These are phyloP conservation scores for Macquaria australasica DNA, from an alignment of 2,113 vertebrate genomes.

Conservation along the genomic window DNA sequence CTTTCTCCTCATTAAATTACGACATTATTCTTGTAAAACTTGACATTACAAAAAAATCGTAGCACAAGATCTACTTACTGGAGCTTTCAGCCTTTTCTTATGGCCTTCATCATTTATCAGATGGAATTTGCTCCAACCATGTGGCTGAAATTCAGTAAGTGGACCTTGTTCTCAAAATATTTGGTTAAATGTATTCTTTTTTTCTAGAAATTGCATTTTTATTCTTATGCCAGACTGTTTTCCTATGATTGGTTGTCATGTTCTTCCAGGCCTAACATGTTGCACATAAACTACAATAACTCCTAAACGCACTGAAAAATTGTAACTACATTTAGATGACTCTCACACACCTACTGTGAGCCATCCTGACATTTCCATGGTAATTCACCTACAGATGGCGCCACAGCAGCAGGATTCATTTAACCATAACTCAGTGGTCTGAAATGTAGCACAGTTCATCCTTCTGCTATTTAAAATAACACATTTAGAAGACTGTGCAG, in stretches of 20 bases:
- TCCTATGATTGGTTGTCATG: neutral
- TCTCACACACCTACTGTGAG: neutral
- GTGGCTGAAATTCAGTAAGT: no score
- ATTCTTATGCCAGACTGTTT: neutral
- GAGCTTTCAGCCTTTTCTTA: neutral
- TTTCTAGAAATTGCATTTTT: neutral
- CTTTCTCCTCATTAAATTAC: no score
- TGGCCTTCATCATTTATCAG: neutral
- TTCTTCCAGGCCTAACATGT: neutral
- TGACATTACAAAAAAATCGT: neutral
- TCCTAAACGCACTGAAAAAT: neutral
- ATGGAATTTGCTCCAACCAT: neutral
- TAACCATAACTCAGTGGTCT: neutral
- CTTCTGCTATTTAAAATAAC: neutral
- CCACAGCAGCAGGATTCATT: neutral
- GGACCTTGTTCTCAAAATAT: no score
- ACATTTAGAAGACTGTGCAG: conserved; percentile 8
- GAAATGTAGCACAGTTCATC: neutral
- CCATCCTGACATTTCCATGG: neutral
- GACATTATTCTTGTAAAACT: neutral
- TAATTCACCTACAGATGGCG: conserved; percentile 14
- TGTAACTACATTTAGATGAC: neutral
- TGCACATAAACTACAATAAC: no score
- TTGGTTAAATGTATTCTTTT: no score
- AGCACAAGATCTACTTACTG: neutral